These are phyloP conservation scores for Sciurus carolinensis DNA, from an alignment of 2,797 vertebrate genomes.

Conservation along the genomic window DNA sequence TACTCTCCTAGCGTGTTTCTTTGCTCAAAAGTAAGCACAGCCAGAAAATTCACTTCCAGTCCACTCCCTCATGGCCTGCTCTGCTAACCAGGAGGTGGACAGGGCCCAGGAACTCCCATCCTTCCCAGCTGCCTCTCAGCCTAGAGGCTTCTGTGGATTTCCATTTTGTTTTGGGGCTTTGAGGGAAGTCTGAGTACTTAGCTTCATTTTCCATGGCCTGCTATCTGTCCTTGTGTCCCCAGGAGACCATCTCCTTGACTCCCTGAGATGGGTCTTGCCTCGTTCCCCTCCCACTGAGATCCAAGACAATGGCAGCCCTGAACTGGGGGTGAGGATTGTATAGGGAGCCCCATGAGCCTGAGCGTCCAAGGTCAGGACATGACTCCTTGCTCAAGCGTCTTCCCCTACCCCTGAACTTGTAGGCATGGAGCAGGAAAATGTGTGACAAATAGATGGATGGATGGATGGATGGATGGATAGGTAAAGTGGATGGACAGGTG, in stretches of 20 bases:
- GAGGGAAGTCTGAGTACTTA: neutral
- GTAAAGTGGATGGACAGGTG: no score
- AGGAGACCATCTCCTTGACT: neutral
- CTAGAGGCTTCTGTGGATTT: neutral
- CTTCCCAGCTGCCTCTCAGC: accelerated
- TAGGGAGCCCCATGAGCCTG: neutral
- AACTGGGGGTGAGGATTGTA: neutral
- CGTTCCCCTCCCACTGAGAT: neutral
- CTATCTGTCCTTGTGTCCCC: neutral
- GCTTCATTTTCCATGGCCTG: neutral
- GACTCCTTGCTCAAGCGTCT: accelerated
- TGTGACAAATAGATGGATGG: neutral
- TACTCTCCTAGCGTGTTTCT: neutral
- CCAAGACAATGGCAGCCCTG: neutral
- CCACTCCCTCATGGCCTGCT: neutral
- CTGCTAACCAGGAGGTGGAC: neutral
- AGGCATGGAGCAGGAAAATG: neutral
- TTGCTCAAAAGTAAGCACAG: neutral
- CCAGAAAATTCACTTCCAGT: neutral
- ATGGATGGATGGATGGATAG: no score
- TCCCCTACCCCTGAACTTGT: neutral
- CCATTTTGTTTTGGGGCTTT: neutral
- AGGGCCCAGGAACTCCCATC: neutral
- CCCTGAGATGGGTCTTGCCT: neutral
- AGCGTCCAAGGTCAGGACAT: neutral